These are phyloP conservation scores for Pterois miles DNA, from an alignment of 2,797 vertebrate species.

Conservation along the genomic window DNA sequence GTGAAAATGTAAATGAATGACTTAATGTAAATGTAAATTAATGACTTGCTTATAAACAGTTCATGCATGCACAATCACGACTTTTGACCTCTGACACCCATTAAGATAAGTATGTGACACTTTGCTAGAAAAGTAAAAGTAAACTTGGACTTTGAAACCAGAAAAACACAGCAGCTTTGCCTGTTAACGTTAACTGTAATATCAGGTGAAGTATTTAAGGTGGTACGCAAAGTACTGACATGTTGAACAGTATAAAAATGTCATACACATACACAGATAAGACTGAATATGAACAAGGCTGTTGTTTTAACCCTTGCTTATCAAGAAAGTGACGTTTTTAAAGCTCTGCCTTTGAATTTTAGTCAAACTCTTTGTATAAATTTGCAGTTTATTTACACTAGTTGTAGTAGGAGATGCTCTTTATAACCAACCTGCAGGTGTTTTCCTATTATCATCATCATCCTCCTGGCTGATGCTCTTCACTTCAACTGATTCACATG, in stretches of 20 bases:
- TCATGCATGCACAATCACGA: not conserved
- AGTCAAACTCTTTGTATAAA: not conserved
- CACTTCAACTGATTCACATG: not conserved
- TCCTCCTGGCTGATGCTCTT: not conserved
- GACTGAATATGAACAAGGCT: not conserved
- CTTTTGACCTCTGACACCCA: not conserved
- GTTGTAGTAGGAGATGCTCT: too few species aligned
- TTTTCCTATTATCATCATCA: not conserved
- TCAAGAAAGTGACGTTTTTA: not conserved
- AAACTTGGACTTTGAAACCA: not conserved
- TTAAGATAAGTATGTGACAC: not conserved
- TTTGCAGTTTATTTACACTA: fast-evolving
- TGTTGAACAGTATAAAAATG: not conserved
- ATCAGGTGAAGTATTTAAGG: not conserved
- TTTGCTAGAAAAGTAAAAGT: not conserved
- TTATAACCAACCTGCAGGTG: constrained; percentile 25
- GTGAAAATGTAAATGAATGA: not conserved
- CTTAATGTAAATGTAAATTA: not conserved
- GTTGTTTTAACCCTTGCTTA: not conserved
- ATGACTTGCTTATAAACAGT: not conserved
- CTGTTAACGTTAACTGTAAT: not conserved
- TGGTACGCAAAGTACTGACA: not conserved
- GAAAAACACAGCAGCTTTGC: not conserved
- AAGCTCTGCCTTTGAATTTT: not conserved
- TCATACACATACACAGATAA: not conserved